Percentiles rank a stretch among this genome's conserved stretches.
These are phyloP conservation scores for Chelon auratus DNA, from an alignment of 2,797 vertebrate genomes.

Conservation along the genomic window DNA sequence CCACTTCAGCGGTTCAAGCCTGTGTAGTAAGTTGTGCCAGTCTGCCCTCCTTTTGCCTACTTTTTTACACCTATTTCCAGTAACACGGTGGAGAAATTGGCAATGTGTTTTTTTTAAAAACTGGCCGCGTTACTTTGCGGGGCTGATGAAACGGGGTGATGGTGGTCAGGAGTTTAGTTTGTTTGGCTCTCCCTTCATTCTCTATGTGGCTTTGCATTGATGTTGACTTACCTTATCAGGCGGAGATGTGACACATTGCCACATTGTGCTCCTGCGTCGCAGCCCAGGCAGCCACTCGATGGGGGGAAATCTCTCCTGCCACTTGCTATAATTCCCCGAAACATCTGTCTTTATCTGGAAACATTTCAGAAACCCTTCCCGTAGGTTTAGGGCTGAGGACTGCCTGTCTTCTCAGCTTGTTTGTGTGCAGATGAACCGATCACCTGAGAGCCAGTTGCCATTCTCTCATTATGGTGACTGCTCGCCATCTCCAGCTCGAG, in stretches of 20 bases:
- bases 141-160: constrained; percentile 25
- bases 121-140: constrained; percentile 18
- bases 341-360: constrained; percentile 28
- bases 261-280: constrained; percentile 68
- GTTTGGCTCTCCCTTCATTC: constrained; percentile 53
- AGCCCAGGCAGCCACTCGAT: constrained; percentile 35
- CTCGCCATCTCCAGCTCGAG: constrained; percentile 68
- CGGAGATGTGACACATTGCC: constrained; percentile 74
- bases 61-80: constrained; percentile 19
- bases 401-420: constrained; percentile 23
- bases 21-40: constrained; percentile 69
- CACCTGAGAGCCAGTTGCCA: constrained; percentile 74
- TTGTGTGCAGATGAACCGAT: constrained; percentile 48
- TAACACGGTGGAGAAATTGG: constrained; percentile 36
- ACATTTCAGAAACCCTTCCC: neutral
- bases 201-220: constrained; percentile 32
- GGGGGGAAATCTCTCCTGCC: constrained; percentile 45
- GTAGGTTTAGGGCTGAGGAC: neutral
- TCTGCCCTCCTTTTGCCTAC: constrained; percentile 40
- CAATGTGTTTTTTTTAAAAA: constrained; percentile 35
- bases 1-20: constrained; percentile 54
- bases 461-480: constrained; percentile 66
- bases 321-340: constrained; percentile 34
- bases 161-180: constrained; percentile 64
- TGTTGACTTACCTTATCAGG: constrained; percentile 66